These are phyloP conservation scores for Upupa epops DNA, from an alignment of 2,113 vertebrate species.

Conservation along the genomic window DNA sequence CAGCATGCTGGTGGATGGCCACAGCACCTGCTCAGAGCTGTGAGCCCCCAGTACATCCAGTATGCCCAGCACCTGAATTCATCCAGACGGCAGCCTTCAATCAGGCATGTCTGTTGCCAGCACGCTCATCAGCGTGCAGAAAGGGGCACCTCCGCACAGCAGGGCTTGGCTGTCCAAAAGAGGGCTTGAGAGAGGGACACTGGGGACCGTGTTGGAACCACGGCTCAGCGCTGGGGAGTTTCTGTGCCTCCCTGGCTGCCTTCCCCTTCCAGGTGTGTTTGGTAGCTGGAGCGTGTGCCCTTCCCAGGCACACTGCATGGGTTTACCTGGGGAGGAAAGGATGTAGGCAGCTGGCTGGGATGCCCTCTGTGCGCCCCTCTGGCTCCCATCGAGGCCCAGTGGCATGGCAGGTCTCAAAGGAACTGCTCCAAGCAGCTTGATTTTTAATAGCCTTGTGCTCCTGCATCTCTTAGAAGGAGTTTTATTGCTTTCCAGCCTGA, in stretches of 20 bases:
- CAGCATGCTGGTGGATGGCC: neutral
- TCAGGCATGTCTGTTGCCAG: neutral
- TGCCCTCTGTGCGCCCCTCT: neutral
- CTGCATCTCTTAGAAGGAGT: neutral
- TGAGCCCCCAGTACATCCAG: neutral
- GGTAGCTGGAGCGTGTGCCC: neutral
- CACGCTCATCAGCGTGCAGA: neutral
- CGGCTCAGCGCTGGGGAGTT: neutral
- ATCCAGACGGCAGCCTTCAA: neutral
- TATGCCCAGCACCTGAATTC: neutral
- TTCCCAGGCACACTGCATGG: accelerated
- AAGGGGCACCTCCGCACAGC: neutral
- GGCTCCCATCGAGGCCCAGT: neutral
- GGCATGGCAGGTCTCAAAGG: neutral
- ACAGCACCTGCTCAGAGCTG: neutral
- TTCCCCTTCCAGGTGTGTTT: neutral
- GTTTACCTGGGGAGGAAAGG: neutral
- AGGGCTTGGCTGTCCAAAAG: neutral
- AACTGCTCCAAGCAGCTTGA: neutral
- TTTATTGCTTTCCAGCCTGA: neutral
- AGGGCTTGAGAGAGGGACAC: neutral
- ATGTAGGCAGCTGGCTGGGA: accelerated
- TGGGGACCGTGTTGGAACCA: neutral
- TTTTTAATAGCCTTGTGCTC: neutral
- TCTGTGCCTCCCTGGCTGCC: neutral